A percentile compares a stretch with the other conserved stretches of the same genome.
These are phyloP conservation scores for Crematogaster levior DNA, from an alignment of 2,888 invertebrate genomes.

Conservation along the genomic window DNA sequence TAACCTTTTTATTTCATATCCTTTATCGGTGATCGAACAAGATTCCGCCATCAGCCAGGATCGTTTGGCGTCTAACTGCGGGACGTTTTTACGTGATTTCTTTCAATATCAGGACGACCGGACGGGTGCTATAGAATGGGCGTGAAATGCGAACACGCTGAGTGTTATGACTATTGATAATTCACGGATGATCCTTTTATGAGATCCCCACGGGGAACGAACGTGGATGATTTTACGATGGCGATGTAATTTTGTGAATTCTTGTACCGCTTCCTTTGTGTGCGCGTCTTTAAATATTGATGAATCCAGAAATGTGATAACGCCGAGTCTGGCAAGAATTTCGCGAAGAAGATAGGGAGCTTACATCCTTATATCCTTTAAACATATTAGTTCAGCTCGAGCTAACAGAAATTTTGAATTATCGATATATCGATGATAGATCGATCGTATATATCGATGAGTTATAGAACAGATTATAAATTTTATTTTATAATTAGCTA, in stretches of 20 bases:
- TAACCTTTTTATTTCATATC: conserved; percentile 9
- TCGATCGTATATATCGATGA: not conserved
- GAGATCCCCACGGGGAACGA: not conserved
- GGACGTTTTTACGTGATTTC: conserved; percentile 8
- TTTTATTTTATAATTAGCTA: not conserved
- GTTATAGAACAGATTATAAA: conserved; percentile 13
- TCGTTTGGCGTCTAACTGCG: conserved; percentile 20
- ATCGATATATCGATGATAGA: no score
- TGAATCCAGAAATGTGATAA: not conserved
- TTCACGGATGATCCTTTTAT: not conserved
- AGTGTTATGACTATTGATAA: conserved; percentile 22
- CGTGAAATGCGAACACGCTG: conserved; percentile 1
- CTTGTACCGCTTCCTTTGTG: not conserved
- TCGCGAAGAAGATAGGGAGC: not conserved
- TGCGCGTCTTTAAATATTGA: not conserved
- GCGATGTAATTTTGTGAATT: not conserved
- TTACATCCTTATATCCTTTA: not conserved
- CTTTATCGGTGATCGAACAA: not conserved
- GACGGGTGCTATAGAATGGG: not conserved
- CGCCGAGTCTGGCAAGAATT: not conserved
- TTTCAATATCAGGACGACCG: conserved; percentile 14
- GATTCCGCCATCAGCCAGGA: conserved; percentile 13
- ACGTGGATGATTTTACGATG: conserved; percentile 1
- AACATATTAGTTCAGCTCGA: not conserved
- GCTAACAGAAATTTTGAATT: not conserved